Evolutionary conservation across 1,140 invertebrate genomes (phyloP).

Genomic region (Penaeus vannamei): DNA sequence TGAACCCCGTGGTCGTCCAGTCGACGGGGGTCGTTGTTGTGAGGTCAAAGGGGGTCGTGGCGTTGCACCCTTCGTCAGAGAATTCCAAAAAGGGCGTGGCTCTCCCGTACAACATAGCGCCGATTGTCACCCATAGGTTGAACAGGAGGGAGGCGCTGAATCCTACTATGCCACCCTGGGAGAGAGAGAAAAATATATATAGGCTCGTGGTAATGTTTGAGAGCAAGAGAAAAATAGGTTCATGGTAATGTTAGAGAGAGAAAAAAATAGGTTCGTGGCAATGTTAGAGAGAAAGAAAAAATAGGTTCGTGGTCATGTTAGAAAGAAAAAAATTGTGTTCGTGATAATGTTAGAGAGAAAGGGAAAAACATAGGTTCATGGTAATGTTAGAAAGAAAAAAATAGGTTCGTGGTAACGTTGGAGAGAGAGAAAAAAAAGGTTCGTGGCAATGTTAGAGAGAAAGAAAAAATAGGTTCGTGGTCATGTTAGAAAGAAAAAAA

Average conservation of each 20-base stretch:
- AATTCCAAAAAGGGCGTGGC: neutral
- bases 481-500: too few species aligned
- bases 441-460: neutral
- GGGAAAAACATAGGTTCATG: neutral
- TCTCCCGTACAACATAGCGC: conserved; percentile 37
- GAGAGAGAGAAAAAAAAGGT: too few species aligned
- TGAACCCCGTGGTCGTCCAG: neutral
- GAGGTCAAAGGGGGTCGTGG: neutral
- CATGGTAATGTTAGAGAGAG: neutral
- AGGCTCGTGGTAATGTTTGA: neutral
- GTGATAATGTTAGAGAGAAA: neutral
- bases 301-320: too few species aligned
- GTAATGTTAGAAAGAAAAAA: too few species aligned
- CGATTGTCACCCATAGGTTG: conserved; percentile 68
- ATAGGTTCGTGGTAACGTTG: neutral
- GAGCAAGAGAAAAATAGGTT: neutral
- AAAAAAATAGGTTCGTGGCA: too few species aligned
- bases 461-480: neutral
- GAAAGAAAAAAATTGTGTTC: too few species aligned
- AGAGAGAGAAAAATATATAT: neutral
- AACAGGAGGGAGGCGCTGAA: conserved; percentile 67
- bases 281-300: neutral
- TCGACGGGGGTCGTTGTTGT: neutral
- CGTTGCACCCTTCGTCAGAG: conserved; percentile 39
- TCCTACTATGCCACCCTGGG: conserved; percentile 68